Percentiles rank a stretch among this genome's conserved stretches.
Evolutionary conservation across 1,140 invertebrate species (phyloP).

Genomic region (Centruroides vittatus): DNA sequence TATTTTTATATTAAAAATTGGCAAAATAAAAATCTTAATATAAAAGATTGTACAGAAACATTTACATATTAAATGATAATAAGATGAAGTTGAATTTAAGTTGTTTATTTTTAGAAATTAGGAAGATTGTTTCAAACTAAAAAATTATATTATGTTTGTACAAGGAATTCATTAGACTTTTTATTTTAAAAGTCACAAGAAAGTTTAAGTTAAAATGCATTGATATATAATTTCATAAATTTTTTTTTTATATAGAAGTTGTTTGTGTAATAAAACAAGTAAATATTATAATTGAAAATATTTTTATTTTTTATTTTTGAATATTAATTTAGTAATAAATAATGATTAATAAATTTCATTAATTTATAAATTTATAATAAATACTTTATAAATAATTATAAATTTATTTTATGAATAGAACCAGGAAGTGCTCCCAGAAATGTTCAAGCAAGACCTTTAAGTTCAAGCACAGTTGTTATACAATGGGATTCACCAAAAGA

Average conservation of each 20-base stretch:
- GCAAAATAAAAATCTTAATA: too few species aligned
- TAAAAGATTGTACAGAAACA: too few species aligned
- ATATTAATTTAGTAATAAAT: background rate
- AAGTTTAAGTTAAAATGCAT: too few species aligned
- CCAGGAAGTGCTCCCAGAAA: constrained; percentile 86
- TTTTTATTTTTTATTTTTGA: background rate
- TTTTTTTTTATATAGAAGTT: too few species aligned
- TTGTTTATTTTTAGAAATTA: too few species aligned
- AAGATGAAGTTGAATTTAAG: too few species aligned
- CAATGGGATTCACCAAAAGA: constrained; percentile 95
- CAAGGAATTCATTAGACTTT: too few species aligned
- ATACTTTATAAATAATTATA: background rate
- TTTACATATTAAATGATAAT: too few species aligned
- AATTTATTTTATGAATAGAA: constrained; percentile 41
- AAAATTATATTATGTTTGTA: too few species aligned
- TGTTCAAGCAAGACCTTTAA: constrained; percentile 83
- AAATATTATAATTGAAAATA: background rate
- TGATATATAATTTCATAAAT: too few species aligned
- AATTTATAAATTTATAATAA: background rate
- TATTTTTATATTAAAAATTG: background rate
- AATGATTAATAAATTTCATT: background rate
- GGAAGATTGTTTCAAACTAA: too few species aligned
- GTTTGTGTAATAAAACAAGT: background rate
- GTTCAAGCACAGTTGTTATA: constrained; percentile 87
- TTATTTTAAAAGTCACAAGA: too few species aligned